A percentile compares a stretch with the other conserved stretches of the same genome.
These are phyloP conservation scores for Andinoacara biseriatus DNA, from an alignment of 2,113 vertebrate genomes.

Conservation along the genomic window DNA sequence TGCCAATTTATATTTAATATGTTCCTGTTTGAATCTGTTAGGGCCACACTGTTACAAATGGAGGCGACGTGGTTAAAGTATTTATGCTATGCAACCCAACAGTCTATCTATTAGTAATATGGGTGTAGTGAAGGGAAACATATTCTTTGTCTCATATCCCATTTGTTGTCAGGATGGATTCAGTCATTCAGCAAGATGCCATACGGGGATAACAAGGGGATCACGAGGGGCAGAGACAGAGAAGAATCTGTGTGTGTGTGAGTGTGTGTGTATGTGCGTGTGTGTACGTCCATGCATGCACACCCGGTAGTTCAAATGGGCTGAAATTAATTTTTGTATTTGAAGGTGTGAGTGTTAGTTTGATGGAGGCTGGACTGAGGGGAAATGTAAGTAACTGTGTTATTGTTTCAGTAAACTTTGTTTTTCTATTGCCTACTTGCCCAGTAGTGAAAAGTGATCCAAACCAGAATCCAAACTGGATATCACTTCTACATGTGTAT, in stretches of 20 bases:
- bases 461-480: neutral
- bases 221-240: conserved; percentile 24
- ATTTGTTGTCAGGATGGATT: conserved; percentile 85
- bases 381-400: neutral
- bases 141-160: conserved; percentile 84
- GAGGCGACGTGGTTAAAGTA: conserved; percentile 89
- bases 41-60: conserved; percentile 86
- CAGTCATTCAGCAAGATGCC: conserved; percentile 69
- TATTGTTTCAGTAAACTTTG: neutral
- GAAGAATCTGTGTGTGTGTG: neutral
- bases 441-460: neutral
- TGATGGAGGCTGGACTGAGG: neutral
- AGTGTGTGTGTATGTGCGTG: neutral
- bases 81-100: conserved; percentile 90
- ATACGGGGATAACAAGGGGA: conserved; percentile 57
- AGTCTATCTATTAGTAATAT: conserved; percentile 91
- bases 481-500: neutral
- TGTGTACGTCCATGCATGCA: neutral
- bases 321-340: conserved; percentile 20
- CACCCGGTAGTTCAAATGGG: conserved; percentile 6
- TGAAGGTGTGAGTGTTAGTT: neutral
- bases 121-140: conserved; percentile 77
- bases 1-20: conserved; percentile 94
- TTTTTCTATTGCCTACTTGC: neutral
- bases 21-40: conserved; percentile 83